A percentile compares a stretch with the other conserved stretches of the same genome.
These are phyloP conservation scores for Atherinomorus stipes DNA, from an alignment of 2,113 vertebrate genomes.

Conservation along the genomic window DNA sequence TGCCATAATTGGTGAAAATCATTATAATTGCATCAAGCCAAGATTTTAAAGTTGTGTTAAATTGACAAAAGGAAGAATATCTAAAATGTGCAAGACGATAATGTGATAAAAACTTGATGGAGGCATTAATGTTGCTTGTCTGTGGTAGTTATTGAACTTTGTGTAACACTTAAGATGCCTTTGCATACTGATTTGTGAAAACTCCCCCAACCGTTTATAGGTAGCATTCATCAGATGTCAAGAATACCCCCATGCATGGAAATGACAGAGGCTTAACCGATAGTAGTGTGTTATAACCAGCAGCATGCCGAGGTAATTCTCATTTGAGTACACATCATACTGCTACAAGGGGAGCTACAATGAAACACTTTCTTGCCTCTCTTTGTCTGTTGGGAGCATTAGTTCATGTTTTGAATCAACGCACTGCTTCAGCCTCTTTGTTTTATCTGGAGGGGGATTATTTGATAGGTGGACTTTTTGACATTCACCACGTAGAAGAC, in stretches of 20 bases:
- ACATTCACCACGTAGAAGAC: constrained; percentile 38
- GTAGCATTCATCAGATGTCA: neutral
- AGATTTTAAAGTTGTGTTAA: neutral
- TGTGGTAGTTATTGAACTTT: neutral
- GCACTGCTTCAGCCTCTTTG: constrained; percentile 35
- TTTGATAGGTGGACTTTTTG: constrained; percentile 75
- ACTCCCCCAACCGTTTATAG: constrained; percentile 13
- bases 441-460: constrained; percentile 76
- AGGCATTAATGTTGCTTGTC: neutral
- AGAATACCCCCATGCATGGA: constrained; percentile 43
- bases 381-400: constrained; percentile 27
- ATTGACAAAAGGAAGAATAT: neutral
- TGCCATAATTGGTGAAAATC: no score
- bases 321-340: neutral
- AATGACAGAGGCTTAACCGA: constrained; percentile 29
- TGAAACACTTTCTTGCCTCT: constrained; percentile 35
- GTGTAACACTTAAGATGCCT: constrained; percentile 6
- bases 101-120: neutral
- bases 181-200: constrained; percentile 67
- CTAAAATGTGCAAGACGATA: neutral
- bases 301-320: constrained; percentile 5
- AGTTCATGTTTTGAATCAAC: constrained; percentile 2
- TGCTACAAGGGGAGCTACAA: constrained; percentile 6
- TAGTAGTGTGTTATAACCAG: constrained; percentile 9
- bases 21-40: neutral